Evolutionary conservation across 1,140 invertebrate genomes (phyloP).

Genomic region (Luehdorfia chinensis): DNA sequence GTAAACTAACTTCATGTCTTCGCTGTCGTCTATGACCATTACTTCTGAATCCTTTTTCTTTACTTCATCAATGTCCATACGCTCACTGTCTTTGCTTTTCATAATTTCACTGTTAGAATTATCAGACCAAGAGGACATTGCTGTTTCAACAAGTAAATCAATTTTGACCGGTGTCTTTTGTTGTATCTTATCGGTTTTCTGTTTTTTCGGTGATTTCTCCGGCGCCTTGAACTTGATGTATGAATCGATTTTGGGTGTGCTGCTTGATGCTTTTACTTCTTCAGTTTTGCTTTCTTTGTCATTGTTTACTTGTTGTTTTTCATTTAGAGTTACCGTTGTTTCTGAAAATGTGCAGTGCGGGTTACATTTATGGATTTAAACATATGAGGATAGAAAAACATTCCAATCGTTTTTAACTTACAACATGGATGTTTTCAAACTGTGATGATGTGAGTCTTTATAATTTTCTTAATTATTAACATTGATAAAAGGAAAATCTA

Average conservation of each 20-base stretch:
- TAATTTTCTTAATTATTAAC: no score
- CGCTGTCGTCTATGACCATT: conserved; percentile 73
- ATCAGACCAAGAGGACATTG: conserved; percentile 78
- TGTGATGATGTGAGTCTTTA: no score
- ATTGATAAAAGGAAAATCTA: no score
- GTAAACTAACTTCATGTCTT: conserved; percentile 83
- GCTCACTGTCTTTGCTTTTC: conserved; percentile 45
- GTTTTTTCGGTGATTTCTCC: conserved; percentile 54
- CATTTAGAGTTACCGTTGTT: conserved; percentile 52
- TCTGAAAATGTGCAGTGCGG: conserved; percentile 40
- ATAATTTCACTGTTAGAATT: conserved; percentile 59
- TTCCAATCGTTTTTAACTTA: no score
- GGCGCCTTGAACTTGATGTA: conserved; percentile 67
- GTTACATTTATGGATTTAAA: no score
- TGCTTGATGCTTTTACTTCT: conserved; percentile 35
- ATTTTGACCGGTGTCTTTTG: conserved; percentile 59
- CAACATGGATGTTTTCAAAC: no score
- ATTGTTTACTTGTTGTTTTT: conserved; percentile 29
- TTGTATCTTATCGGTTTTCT: conserved; percentile 31
- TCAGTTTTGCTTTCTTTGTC: conserved; percentile 27
- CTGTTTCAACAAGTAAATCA: conserved; percentile 73
- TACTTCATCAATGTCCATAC: conserved; percentile 33
- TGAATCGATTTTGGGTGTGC: conserved; percentile 49
- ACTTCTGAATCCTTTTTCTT: conserved; percentile 30
- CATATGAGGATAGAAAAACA: no score